Evolutionary conservation across 2,888 invertebrate genomes (phyloP), one percentile per base, ranked within the genome.

Genomic region (Cyclophora albipunctata): DNA sequence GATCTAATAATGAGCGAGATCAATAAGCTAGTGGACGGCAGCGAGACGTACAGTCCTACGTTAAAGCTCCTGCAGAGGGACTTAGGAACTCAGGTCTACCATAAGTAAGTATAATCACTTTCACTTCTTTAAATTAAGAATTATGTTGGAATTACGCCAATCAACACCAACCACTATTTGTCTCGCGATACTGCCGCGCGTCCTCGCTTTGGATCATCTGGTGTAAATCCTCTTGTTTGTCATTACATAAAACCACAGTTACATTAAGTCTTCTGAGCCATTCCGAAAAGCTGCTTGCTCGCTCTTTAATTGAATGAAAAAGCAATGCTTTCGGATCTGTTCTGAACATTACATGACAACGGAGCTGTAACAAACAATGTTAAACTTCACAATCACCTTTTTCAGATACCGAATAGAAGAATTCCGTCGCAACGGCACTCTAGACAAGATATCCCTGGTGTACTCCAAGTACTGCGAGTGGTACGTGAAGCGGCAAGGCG

Each of bases 1-100:
- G 87, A 92, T 46, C 88, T 93, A 47, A 90, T 94, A 44, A 82
- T 94, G 63, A 86, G 91, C 50, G 95, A 96, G 77, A 90, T 95
- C 4, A 91, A 90, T 62, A 92, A 90, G 63, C 69, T 96, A 6
- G 93, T 93, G 0, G 92, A 93, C 64, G 94, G 94, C 4, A 96
- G 95, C 0, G 95, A 95, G 72, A 92, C 93, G 0, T 95, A 92
- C 76, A 95, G 95, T 73, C 93, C 93, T 0, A 91, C 93, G 0
- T 89, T 94, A 2, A 85, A 87, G 47, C 74, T 90, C 51, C 76
- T 96, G 47, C 92, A 93, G 60, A 83, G 89, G 52, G 90, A 92
- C 34, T 75, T 96, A 3, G 96, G 96, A 3, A 76, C 81, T 4
- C 91, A 91, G 75, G 93, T 95, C 0, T 92, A 93, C 69, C 83